phyloP scores from a whole-genome alignment of 2,113 vertebrate genomes.

The Xenopus tropicalis region DNA sequence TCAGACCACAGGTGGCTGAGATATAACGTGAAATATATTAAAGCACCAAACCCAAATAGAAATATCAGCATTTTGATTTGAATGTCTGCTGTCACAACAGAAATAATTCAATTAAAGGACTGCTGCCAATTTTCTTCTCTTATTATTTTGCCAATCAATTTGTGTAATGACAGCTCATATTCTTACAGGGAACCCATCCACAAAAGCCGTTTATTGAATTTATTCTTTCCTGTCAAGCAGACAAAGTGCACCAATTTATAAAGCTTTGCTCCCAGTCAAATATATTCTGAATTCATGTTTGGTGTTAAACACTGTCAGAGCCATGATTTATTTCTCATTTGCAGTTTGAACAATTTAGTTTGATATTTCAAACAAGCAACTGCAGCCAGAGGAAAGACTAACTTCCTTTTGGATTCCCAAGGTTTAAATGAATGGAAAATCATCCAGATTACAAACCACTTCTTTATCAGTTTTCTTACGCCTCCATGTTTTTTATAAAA shows the following conservation, averaged over 20 bases:
- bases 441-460: not conserved
- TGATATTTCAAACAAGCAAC: not conserved
- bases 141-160: not conserved
- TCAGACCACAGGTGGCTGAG: too few species aligned
- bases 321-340: not conserved
- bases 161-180: not conserved
- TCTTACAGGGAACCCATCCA: not conserved
- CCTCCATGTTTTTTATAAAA: too few species aligned
- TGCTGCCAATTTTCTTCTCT: not conserved
- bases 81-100: not conserved
- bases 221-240: conserved; percentile 5
- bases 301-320: conserved; percentile 11
- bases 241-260: not conserved
- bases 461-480: too few species aligned
- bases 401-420: not conserved
- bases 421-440: not conserved
- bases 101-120: not conserved
- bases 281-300: conserved; percentile 2
- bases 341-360: not conserved
- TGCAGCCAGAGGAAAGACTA: not conserved
- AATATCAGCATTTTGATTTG: not conserved
- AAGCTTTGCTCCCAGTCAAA: conserved; percentile 10
- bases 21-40: too few species aligned
- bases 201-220: accelerated
- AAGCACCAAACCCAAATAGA: too few species aligned